Conservation (phyloP, 2,888 invertebrate genomes). For the Microchrysa polita region DNA sequence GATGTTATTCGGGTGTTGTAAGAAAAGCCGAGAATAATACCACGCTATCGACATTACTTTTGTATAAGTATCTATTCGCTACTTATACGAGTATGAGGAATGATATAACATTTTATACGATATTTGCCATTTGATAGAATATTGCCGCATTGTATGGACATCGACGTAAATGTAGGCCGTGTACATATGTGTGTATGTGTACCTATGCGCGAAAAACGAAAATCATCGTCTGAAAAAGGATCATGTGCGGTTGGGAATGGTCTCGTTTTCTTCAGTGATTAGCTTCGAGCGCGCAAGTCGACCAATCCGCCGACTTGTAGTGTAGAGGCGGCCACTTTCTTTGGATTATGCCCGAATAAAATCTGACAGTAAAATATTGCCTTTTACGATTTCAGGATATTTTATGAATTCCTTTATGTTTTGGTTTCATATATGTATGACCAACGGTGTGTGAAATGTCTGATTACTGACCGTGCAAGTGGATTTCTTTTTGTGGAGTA, state of each 20-base stretch:
- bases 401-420: slow-evolving; percentile 8
- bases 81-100: too few relatives aligned
- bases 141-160: not conserved
- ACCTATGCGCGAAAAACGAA: too few relatives aligned
- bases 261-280: slow-evolving; percentile 29
- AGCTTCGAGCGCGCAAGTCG: not conserved
- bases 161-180: slow-evolving; percentile 13
- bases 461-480: slow-evolving; percentile 15
- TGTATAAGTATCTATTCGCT: slow-evolving; percentile 20
- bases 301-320: not conserved
- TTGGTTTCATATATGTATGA: not conserved
- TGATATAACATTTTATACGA: slow-evolving; percentile 49
- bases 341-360: slow-evolving; percentile 25
- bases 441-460: slow-evolving; percentile 18
- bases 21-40: slow-evolving; percentile 2
- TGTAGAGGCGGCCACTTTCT: slow-evolving; percentile 23
- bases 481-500: not conserved
- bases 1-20: slow-evolving; percentile 45
- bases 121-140: slow-evolving; percentile 43
- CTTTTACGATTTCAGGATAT: slow-evolving; percentile 1
- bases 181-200: too few relatives aligned
- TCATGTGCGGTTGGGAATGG: slow-evolving; percentile 21
- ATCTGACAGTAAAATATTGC: slow-evolving; percentile 24
- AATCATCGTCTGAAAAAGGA: slow-evolving; percentile 29
- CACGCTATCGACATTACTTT: slow-evolving; percentile 8